phyloP scores from a whole-genome alignment of 2,113 vertebrate species.

The Pterocles gutturalis region DNA sequence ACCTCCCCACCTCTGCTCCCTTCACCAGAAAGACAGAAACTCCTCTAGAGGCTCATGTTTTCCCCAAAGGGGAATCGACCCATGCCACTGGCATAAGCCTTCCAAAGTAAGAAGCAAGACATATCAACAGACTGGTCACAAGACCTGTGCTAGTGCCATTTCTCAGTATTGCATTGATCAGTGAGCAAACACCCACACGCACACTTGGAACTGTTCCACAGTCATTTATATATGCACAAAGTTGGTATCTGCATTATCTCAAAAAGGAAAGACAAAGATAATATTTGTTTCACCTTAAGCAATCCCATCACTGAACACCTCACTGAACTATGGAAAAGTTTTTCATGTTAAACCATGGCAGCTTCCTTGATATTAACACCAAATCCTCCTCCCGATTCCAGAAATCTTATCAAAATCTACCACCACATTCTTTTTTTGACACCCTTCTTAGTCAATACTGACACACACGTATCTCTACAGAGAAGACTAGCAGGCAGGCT shows the following conservation, averaged over 20 bases:
- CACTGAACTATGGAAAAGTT: neutral
- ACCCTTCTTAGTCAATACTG: neutral
- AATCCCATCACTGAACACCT: neutral
- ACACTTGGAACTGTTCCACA: neutral
- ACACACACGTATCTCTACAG: neutral
- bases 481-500: neutral
- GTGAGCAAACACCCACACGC: neutral
- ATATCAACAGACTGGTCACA: neutral
- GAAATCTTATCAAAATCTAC: neutral
- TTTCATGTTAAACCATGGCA: neutral
- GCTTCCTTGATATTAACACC: neutral
- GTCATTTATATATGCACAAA: neutral
- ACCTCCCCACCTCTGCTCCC: neutral
- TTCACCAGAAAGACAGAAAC: neutral
- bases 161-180: neutral
- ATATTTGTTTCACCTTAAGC: neutral
- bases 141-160: neutral
- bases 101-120: neutral
- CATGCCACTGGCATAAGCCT: neutral
- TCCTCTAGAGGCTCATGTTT: neutral
- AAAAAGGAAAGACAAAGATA: neutral
- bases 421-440: neutral
- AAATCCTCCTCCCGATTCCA: neutral
- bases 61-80: accelerated
- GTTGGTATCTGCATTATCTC: neutral